Evolutionary conservation across 2,113 vertebrate species (phyloP), one percentile per base, ranked within the genome.

Genomic region (Platysteira castanea): DNA sequence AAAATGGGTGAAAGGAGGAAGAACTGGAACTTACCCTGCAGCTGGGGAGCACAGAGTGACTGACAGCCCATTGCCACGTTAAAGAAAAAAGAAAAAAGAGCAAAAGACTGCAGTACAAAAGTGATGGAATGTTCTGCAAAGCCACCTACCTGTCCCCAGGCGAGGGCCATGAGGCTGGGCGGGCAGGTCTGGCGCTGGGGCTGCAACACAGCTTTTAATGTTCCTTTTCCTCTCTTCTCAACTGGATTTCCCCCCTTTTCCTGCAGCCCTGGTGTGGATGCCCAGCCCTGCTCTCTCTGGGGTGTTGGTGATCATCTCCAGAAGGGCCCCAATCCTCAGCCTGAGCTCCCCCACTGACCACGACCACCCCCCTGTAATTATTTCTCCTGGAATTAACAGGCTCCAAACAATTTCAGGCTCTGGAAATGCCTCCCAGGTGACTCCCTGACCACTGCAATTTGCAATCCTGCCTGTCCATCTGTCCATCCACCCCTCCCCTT

Each of bases 231-330:
- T 85, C 79, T 77, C 75, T n/a, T 44, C 52, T 44, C 56, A 30
- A 10, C 4, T 33, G 41, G 11, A 21, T 15, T 69, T 50, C 24
- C 9, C 39, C 39, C 69, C 67, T 73, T 77, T 44, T 52, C 61
- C 70, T 78, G 37, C 31, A n/a, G 67, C 30, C 19, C 68, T 87
- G 59, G 23, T 33, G 68, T 13, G 77, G 37, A 60, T 17, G 56
- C 56, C 74, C 47, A 50, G 39, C 81, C 63, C 83, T 88, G 17
- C 37, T 27, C 41, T 61, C 63, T 50, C 67, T 8, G 11, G 17
- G 22, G 15, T 6, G 39, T 20, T 2, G 1, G 0, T 37, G 26
- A 5, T 16, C 1, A 5, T 0, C 11, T 13, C 44, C 50, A 49
- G 52, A 60, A 53, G 28, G 46, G 24, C 18, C 56, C 46, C 35